Conservation (phyloP, 2,888 invertebrate genomes). For the Apamea monoglypha region DNA sequence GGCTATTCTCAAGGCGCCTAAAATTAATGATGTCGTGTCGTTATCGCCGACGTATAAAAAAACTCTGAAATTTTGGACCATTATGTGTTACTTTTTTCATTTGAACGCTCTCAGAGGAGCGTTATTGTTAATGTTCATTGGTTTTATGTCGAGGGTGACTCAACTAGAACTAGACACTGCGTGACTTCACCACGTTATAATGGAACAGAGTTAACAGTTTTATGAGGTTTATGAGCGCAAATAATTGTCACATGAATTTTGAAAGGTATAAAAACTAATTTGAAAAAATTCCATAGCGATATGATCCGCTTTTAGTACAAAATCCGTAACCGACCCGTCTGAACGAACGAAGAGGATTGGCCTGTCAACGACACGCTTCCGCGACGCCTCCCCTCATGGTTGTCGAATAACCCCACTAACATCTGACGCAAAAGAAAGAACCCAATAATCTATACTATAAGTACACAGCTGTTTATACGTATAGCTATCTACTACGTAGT, state of each 20-base stretch:
- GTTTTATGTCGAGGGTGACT: conserved; percentile 10
- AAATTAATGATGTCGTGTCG: conserved; percentile 59
- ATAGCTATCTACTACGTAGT: conserved; percentile 73
- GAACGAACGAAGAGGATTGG: background rate
- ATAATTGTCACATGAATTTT: background rate
- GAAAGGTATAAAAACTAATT: background rate
- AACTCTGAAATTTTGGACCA: conserved; percentile 3
- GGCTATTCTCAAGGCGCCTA: conserved; percentile 73
- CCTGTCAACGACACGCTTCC: conserved; percentile 39
- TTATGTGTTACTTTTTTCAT: conserved; percentile 10
- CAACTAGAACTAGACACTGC: conserved; percentile 2
- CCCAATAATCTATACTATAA: conserved; percentile 79
- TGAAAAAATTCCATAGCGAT: background rate
- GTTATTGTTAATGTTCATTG: conserved; percentile 33
- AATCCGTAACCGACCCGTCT: conserved; percentile 13
- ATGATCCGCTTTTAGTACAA: background rate
- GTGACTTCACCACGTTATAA: background rate
- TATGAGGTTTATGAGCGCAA: background rate
- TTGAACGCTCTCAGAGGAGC: background rate
- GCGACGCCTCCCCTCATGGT: conserved; percentile 47
- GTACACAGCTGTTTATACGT: conserved; percentile 71
- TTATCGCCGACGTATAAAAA: conserved; percentile 49
- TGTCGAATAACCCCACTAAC: conserved; percentile 71
- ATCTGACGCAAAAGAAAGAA: conserved; percentile 87
- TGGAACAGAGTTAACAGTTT: background rate